phyloP scores from a whole-genome alignment of 2,888 invertebrate genomes.

The Leptura quadrifasciata region DNA sequence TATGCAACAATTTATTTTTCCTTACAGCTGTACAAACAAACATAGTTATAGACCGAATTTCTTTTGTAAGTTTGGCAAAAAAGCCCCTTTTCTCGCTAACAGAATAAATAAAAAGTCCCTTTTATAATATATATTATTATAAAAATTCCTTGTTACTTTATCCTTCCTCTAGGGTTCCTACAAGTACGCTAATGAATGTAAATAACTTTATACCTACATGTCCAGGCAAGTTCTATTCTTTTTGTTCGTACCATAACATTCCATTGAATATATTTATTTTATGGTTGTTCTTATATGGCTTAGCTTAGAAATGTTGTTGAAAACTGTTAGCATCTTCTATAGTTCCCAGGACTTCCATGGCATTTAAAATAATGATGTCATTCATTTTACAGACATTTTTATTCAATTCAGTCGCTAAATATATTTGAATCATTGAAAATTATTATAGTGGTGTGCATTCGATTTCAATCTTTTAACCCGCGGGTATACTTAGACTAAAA shows the following conservation, averaged over 20 bases:
- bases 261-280: conserved; percentile 45
- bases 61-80: too few relatives aligned
- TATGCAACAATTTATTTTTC: too few relatives aligned
- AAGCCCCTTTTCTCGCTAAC: too few relatives aligned
- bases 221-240: conserved; percentile 44
- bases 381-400: conserved; percentile 21
- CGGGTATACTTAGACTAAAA: too few relatives aligned
- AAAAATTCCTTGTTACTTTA: not conserved
- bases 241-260: conserved; percentile 43
- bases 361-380: conserved; percentile 28
- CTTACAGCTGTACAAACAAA: too few relatives aligned
- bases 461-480: too few relatives aligned
- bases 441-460: not conserved
- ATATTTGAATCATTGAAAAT: conserved; percentile 3
- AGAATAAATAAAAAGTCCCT: too few relatives aligned
- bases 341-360: conserved; percentile 25
- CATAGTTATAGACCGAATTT: too few relatives aligned
- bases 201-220: conserved; percentile 29
- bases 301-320: conserved; percentile 19
- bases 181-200: conserved; percentile 17
- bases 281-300: conserved; percentile 26
- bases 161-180: not conserved
- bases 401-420: conserved; percentile 15
- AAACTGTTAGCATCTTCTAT: conserved; percentile 7
- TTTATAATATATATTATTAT: not conserved